Evolutionary conservation across 37 sponge, comb jelly and placozoan species (phyloP).

Genomic region (Axinella damicornis): DNA sequence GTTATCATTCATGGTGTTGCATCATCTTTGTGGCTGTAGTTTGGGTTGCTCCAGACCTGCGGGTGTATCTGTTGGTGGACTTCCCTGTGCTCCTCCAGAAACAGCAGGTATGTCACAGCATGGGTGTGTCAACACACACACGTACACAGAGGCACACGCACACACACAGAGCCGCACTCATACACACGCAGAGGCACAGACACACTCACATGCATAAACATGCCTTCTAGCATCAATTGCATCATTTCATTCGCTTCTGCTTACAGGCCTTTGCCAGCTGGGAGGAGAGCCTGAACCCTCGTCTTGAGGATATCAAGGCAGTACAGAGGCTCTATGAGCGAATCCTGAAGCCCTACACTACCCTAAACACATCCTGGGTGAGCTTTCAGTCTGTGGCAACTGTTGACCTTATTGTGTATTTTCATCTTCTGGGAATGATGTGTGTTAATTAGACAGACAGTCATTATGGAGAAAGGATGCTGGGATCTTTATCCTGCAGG

Average conservation of each 20-base stretch:
- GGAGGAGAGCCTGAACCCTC: neutral
- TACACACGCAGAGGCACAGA: neutral
- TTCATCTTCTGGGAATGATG: neutral
- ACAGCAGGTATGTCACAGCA: slow-evolving; percentile 37
- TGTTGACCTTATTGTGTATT: too few species aligned
- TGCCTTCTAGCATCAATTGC: too few species aligned
- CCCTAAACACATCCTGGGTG: slow-evolving; percentile 21
- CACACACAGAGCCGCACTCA: too few species aligned
- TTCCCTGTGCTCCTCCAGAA: slow-evolving; percentile 37
- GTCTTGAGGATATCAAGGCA: slow-evolving; percentile 9
- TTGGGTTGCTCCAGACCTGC: slow-evolving; percentile 32
- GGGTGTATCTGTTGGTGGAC: slow-evolving; percentile 45
- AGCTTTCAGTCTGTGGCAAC: neutral
- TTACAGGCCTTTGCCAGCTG: neutral
- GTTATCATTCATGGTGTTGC: too few species aligned
- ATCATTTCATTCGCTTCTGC: too few species aligned
- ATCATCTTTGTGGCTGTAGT: too few species aligned
- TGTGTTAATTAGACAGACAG: neutral
- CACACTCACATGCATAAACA: too few species aligned
- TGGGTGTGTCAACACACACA: too few species aligned
- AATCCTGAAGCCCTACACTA: slow-evolving; percentile 5
- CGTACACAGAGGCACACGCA: too few species aligned
- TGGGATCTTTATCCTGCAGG: neutral
- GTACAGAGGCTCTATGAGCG: slow-evolving; percentile 9
- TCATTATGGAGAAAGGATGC: too few species aligned